Percentiles rank a stretch among this genome's conserved stretches.
Evolutionary conservation across 2,888 invertebrate genomes (phyloP).

Genomic region (Plebejus argus): DNA sequence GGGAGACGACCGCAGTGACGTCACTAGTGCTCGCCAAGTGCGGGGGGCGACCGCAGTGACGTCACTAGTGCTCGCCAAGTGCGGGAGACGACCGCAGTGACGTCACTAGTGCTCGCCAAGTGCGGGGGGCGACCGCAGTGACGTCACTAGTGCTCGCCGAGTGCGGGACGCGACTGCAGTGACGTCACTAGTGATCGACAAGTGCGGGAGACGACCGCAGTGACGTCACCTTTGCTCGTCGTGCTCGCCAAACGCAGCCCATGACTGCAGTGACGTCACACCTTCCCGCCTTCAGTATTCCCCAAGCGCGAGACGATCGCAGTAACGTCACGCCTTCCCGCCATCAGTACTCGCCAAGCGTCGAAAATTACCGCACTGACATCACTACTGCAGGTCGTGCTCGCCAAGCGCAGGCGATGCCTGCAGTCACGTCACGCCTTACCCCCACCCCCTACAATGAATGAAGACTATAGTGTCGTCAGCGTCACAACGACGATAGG

Average conservation of each 20-base stretch:
- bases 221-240: slow-evolving; percentile 1
- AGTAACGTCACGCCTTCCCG: no score
- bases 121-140: background rate
- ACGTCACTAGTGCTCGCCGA: slow-evolving; percentile 20
- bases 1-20: background rate
- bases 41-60: background rate
- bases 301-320: slow-evolving; percentile 9
- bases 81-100: background rate
- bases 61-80: slow-evolving; percentile 25
- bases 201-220: background rate
- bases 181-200: background rate
- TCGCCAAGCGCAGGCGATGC: no score
- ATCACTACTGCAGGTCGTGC: no score
- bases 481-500: no score
- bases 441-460: no score
- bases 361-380: no score
- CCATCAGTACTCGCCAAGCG: no score
- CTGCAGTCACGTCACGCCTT: no score
- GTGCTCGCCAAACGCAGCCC: slow-evolving; percentile 23
- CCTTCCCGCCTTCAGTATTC: no score
- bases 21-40: slow-evolving; percentile 15
- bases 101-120: slow-evolving; percentile 3
- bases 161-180: background rate
- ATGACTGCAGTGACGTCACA: background rate
- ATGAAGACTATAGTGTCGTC: background rate